phyloP scores from a whole-genome alignment of 35 echinoderm and acorn worm genomes.

The Apostichopus japonicus region DNA sequence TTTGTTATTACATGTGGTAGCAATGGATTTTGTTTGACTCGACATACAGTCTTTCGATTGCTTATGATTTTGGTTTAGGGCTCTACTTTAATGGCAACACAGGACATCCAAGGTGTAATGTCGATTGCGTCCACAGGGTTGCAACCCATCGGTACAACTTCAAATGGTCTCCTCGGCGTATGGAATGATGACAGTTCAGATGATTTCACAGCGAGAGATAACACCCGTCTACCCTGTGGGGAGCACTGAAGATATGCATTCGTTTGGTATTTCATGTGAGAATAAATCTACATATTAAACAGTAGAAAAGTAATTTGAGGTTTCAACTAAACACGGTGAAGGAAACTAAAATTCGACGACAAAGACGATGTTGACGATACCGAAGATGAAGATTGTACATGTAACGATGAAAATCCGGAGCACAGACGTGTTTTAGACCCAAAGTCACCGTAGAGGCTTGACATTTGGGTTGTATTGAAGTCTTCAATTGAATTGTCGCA shows the following conservation, averaged over 20 bases:
- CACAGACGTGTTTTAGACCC: too few species aligned
- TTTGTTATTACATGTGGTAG: background rate
- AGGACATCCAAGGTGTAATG: background rate
- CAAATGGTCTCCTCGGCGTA: background rate
- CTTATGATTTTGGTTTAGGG: background rate
- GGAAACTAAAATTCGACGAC: too few species aligned
- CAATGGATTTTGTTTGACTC: background rate
- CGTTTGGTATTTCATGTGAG: constrained; percentile 27
- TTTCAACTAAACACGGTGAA: too few species aligned
- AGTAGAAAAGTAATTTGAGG: too few species aligned
- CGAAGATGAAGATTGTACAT: too few species aligned
- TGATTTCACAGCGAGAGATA: constrained; percentile 10
- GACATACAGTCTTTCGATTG: background rate
- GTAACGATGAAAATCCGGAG: too few species aligned
- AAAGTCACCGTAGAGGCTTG: too few species aligned
- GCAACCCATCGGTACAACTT: background rate
- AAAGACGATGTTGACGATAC: too few species aligned
- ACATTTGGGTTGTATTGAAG: too few species aligned
- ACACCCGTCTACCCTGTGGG: background rate
- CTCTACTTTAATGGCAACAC: constrained; percentile 31
- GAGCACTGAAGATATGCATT: constrained; percentile 14
- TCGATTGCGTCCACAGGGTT: constrained; percentile 4
- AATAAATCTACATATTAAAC: too few species aligned
- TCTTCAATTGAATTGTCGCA: too few species aligned
- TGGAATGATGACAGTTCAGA: background rate